phyloP scores from a whole-genome alignment of 2,888 invertebrate species.

The Tetrapedia diversipes region DNA sequence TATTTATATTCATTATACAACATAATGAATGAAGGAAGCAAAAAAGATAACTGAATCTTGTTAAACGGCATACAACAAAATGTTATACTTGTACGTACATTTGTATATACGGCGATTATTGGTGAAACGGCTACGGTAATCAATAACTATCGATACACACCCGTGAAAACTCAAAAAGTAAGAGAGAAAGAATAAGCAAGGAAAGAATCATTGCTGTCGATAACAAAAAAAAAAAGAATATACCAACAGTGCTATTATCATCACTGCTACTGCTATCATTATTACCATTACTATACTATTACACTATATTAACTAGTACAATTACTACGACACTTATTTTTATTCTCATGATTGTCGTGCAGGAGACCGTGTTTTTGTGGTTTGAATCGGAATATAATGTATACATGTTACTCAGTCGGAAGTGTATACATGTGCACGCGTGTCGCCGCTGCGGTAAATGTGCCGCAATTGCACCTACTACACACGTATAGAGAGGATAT shows the following conservation, averaged over 20 bases:
- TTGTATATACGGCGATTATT: constrained; percentile 58
- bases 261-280: constrained; percentile 28
- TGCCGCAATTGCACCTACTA: constrained; percentile 38
- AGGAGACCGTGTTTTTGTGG: constrained; percentile 56
- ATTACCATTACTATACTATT: constrained; percentile 60
- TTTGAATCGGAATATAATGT: constrained; percentile 67
- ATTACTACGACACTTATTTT: constrained; percentile 67
- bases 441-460: constrained; percentile 22
- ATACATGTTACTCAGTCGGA: constrained; percentile 49
- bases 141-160: constrained; percentile 37
- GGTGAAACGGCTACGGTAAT: constrained; percentile 42
- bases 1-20: constrained; percentile 29
- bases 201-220: constrained; percentile 41
- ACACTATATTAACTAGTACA: constrained; percentile 66
- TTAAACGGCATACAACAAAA: constrained; percentile 69
- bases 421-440: constrained; percentile 54
- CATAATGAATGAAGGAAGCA: constrained; percentile 19
- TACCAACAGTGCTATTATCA: constrained; percentile 61
- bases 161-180: not conserved
- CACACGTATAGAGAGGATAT: constrained; percentile 43
- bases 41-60: constrained; percentile 71
- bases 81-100: constrained; percentile 61
- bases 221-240: constrained; percentile 36
- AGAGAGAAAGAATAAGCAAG: not conserved
- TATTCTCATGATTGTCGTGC: constrained; percentile 57